A percentile compares a stretch with the other conserved stretches of the same genome.
phyloP scores from a whole-genome alignment of 2,888 invertebrate species.

The Lissonota sp. region DNA sequence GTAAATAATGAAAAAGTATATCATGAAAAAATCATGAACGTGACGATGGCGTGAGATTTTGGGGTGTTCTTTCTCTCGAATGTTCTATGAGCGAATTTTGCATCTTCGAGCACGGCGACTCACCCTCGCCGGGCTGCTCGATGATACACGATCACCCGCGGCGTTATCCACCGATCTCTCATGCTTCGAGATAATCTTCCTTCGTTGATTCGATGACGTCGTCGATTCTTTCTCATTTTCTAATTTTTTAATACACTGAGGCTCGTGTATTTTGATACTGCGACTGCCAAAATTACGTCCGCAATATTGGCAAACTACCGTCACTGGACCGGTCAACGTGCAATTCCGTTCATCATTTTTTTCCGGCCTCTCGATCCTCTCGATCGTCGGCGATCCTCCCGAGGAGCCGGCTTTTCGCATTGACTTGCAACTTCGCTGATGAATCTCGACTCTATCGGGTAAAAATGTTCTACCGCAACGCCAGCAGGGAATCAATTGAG shows the following conservation, averaged over 20 bases:
- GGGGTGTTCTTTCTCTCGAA: neutral
- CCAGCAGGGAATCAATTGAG: slow-evolving; percentile 86
- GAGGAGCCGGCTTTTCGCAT: slow-evolving; percentile 53
- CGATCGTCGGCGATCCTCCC: slow-evolving; percentile 29
- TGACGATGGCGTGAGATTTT: neutral
- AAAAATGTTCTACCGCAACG: slow-evolving; percentile 89
- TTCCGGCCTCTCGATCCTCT: slow-evolving; percentile 43
- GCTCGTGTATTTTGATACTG: slow-evolving; percentile 88
- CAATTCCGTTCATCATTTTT: slow-evolving; percentile 22
- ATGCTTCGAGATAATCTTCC: slow-evolving; percentile 84
- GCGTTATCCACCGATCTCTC: slow-evolving; percentile 68
- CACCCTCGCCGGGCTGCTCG: slow-evolving; percentile 68
- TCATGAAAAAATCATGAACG: slow-evolving; percentile 37
- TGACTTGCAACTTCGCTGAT: slow-evolving; percentile 84
- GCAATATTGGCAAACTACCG: slow-evolving; percentile 87
- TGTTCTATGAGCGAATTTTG: slow-evolving; percentile 57
- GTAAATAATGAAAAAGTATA: neutral
- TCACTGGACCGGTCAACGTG: slow-evolving; percentile 66
- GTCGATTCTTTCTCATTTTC: slow-evolving; percentile 86
- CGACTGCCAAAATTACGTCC: slow-evolving; percentile 87
- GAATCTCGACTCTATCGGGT: slow-evolving; percentile 88
- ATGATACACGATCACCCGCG: slow-evolving; percentile 9
- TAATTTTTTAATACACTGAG: slow-evolving; percentile 88
- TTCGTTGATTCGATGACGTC: slow-evolving; percentile 82
- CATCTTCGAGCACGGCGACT: slow-evolving; percentile 64